Conservation (phyloP, 2,797 vertebrate species). For the Adrianichthys oophorus region DNA sequence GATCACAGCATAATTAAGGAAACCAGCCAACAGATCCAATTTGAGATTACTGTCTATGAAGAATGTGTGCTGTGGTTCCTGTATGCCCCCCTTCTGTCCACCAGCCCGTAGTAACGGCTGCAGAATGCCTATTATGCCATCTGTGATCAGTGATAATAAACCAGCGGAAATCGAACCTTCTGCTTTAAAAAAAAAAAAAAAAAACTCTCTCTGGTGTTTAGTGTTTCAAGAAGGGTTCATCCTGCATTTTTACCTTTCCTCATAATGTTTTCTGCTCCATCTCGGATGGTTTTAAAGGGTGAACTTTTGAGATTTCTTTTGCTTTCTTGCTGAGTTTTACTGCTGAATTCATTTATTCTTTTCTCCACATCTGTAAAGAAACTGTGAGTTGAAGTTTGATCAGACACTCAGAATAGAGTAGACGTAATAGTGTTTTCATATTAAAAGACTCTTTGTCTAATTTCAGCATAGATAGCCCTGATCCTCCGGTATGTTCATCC, state of each 20-base stretch:
- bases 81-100: neutral
- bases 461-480: no score
- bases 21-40: constrained; percentile 81
- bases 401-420: no score
- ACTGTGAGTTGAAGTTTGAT: no score
- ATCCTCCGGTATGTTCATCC: no score
- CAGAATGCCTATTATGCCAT: constrained; percentile 46
- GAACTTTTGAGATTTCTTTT: no score
- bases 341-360: no score
- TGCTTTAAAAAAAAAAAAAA: neutral
- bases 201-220: constrained; percentile 1
- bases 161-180: constrained; percentile 19
- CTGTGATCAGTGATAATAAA: constrained; percentile 53
- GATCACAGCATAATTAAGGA: constrained; percentile 78
- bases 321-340: no score
- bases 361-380: no score
- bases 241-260: constrained; percentile 1
- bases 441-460: no score
- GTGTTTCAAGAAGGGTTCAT: constrained; percentile 5
- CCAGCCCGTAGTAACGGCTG: constrained; percentile 1
- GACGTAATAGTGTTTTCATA: no score
- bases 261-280: no score
- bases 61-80: constrained; percentile 57
- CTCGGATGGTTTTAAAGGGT: no score
- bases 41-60: constrained; percentile 76